A percentile compares a stretch with the other conserved stretches of the same genome.
phyloP scores from a whole-genome alignment of 2,113 vertebrate species.

The Carlito syrichta region DNA sequence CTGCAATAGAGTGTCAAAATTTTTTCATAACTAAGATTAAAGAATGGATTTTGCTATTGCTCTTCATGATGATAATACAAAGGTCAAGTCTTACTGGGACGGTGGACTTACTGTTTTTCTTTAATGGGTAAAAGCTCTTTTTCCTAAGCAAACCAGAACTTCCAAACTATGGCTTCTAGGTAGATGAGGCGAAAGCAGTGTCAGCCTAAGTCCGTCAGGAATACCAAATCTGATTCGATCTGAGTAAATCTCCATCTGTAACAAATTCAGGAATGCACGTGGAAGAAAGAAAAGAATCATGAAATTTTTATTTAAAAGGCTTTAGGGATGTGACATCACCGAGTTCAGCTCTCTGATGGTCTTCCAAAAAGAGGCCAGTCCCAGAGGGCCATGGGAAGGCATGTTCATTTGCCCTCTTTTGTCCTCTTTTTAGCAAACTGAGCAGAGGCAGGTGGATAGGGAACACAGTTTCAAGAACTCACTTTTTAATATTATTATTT shows the following conservation, averaged over 20 bases:
- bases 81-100: neutral
- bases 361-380: constrained; percentile 12
- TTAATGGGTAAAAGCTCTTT: constrained; percentile 15
- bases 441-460: neutral
- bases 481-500: constrained; percentile 46
- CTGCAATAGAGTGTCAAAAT: neutral
- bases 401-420: neutral
- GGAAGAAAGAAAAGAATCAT: constrained; percentile 22
- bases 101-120: neutral
- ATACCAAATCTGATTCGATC: constrained; percentile 58
- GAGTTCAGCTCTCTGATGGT: constrained; percentile 42
- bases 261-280: constrained; percentile 13
- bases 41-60: neutral
- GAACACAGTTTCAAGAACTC: neutral
- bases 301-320: constrained; percentile 53
- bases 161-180: constrained; percentile 52
- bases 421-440: constrained; percentile 1
- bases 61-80: neutral
- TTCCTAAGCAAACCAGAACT: constrained; percentile 18
- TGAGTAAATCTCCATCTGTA: constrained; percentile 68
- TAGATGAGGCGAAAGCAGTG: constrained; percentile 31
- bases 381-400: neutral
- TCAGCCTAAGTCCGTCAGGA: constrained; percentile 10
- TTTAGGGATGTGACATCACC: constrained; percentile 21
- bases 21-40: neutral